These are phyloP conservation scores for Acrobasis suavella DNA, from an alignment of 2,888 invertebrate species.

Conservation along the genomic window DNA sequence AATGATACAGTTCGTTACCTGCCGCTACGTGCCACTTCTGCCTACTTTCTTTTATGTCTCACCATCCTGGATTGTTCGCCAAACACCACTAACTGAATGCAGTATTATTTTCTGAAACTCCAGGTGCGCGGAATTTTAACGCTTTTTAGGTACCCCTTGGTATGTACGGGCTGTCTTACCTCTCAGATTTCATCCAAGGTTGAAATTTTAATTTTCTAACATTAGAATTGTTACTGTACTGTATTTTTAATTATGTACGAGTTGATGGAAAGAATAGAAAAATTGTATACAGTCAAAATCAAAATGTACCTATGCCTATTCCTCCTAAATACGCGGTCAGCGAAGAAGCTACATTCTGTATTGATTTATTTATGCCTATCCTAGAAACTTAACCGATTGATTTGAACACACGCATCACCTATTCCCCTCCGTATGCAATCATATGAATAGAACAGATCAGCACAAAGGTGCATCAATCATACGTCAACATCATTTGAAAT, in stretches of 20 bases:
- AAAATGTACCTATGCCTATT: no score
- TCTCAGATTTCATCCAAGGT: no score
- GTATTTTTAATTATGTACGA: no score
- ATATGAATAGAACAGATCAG: background rate
- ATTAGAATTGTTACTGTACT: no score
- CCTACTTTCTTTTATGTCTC: conserved; percentile 21
- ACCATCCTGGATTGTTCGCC: conserved; percentile 17
- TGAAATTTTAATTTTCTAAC: no score
- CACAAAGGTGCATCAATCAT: background rate
- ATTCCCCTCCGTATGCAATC: conserved; percentile 18
- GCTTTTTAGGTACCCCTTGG: background rate
- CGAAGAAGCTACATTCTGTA: no score
- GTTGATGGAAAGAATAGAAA: no score
- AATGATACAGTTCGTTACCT: conserved; percentile 24
- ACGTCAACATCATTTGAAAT: background rate
- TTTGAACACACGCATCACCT: background rate
- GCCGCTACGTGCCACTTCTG: conserved; percentile 20
- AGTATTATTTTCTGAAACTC: conserved; percentile 12
- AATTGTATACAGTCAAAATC: no score
- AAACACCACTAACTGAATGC: conserved; percentile 1
- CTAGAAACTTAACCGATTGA: background rate
- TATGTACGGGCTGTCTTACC: no score
- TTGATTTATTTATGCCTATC: background rate
- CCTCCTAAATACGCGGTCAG: no score
- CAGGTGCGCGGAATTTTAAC: background rate